These are phyloP conservation scores for Oscheius onirici DNA, from an alignment of 2,888 invertebrate species.

Conservation along the genomic window DNA sequence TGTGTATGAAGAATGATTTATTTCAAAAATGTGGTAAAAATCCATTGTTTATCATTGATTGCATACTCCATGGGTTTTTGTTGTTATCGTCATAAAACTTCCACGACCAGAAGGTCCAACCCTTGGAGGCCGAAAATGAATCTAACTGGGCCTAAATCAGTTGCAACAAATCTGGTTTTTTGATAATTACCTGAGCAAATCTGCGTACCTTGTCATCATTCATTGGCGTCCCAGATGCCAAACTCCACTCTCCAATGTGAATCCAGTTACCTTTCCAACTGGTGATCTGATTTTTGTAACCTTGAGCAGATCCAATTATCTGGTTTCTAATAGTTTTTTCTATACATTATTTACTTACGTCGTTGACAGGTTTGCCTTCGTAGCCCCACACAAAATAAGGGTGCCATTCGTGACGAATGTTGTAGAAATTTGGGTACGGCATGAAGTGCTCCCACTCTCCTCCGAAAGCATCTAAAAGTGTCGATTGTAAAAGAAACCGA, in stretches of 20 bases:
- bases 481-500: too few species aligned
- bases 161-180: neutral
- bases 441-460: conserved; percentile 7
- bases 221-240: neutral
- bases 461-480: neutral
- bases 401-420: conserved; percentile 17
- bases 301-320: neutral
- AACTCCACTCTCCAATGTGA: conserved; percentile 13
- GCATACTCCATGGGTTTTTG: conserved; percentile 12
- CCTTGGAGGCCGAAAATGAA: neutral
- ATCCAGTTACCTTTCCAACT: conserved; percentile 17
- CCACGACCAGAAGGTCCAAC: conserved; percentile 15
- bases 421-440: neutral
- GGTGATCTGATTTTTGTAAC: neutral
- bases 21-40: neutral
- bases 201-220: neutral
- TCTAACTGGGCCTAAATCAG: neutral
- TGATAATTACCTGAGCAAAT: neutral
- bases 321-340: neutral
- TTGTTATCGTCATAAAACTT: neutral
- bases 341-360: neutral
- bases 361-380: neutral
- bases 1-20: too few species aligned
- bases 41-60: conserved; percentile 3
- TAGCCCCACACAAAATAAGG: conserved; percentile 3